phyloP scores from a whole-genome alignment of 2,113 vertebrate genomes.

The Orthonyx spaldingii region DNA sequence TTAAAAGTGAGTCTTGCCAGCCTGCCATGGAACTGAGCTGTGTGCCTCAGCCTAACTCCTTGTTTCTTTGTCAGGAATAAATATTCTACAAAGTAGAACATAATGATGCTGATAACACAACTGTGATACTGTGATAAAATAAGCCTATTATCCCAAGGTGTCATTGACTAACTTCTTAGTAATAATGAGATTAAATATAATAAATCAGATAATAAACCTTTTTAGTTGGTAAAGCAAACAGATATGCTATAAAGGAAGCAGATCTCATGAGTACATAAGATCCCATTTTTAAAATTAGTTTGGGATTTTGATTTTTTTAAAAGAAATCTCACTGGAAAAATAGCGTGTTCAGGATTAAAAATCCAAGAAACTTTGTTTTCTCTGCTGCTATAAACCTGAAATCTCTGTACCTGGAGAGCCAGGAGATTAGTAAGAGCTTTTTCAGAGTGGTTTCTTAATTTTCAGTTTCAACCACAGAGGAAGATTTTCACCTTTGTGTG shows the following conservation, averaged over 20 bases:
- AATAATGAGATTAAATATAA: constrained; percentile 1
- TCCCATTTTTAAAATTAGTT: background rate
- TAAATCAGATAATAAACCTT: background rate
- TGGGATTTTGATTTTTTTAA: background rate
- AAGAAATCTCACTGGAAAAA: background rate
- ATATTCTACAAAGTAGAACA: background rate
- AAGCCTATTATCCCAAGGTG: constrained; percentile 30
- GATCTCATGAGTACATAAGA: background rate
- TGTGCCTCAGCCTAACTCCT: background rate
- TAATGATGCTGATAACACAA: background rate
- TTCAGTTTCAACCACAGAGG: background rate
- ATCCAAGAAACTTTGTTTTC: background rate
- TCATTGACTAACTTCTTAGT: background rate
- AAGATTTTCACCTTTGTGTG: background rate
- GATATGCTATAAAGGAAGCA: background rate
- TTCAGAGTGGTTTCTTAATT: background rate
- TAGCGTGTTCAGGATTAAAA: background rate
- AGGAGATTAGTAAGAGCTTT: background rate
- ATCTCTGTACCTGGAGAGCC: background rate
- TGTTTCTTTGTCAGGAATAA: background rate
- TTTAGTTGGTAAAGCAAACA: background rate
- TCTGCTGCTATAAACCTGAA: background rate
- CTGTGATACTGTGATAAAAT: constrained; percentile 2
- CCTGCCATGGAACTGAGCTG: background rate
- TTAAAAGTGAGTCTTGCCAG: background rate